Evolutionary conservation across 1,140 invertebrate genomes (phyloP).

Genomic region (Camponotus pennsylvanicus): DNA sequence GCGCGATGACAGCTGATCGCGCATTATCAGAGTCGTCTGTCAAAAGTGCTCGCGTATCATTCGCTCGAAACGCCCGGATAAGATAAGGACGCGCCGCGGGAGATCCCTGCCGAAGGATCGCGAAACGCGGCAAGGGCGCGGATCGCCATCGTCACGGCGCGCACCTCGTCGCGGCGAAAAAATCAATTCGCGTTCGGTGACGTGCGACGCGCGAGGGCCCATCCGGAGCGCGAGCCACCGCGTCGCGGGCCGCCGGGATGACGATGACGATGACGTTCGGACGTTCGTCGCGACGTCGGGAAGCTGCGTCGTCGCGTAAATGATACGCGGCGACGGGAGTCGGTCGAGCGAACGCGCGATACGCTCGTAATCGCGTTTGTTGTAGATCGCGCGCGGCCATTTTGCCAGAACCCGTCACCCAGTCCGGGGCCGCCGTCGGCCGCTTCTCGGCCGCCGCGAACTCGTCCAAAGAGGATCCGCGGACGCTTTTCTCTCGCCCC

Average conservation of each 20-base stretch:
- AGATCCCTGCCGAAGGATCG: background rate
- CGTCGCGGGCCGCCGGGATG: background rate
- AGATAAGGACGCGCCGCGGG: constrained; percentile 9
- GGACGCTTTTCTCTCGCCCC: background rate
- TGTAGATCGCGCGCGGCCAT: constrained; percentile 83
- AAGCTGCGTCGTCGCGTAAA: background rate
- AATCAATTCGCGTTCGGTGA: constrained; percentile 75
- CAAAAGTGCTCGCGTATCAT: background rate
- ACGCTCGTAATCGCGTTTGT: constrained; percentile 72
- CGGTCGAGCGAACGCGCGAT: background rate
- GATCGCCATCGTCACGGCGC: constrained; percentile 46
- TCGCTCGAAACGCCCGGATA: background rate
- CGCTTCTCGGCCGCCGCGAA: background rate
- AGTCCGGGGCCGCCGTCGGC: constrained; percentile 45
- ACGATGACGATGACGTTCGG: background rate
- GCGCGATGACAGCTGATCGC: constrained; percentile 46
- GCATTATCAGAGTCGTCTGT: background rate
- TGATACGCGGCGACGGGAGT: background rate
- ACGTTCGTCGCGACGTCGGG: background rate
- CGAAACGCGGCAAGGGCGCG: background rate
- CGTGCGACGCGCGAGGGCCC: constrained; percentile 62
- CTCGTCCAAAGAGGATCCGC: background rate
- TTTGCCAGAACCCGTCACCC: constrained; percentile 79
- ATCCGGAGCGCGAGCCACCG: background rate
- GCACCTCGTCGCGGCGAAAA: constrained; percentile 64